Evolutionary conservation across 2,797 vertebrate genomes (phyloP), one percentile per base, ranked within the genome.

Genomic region (Simalia tracyae): DNA sequence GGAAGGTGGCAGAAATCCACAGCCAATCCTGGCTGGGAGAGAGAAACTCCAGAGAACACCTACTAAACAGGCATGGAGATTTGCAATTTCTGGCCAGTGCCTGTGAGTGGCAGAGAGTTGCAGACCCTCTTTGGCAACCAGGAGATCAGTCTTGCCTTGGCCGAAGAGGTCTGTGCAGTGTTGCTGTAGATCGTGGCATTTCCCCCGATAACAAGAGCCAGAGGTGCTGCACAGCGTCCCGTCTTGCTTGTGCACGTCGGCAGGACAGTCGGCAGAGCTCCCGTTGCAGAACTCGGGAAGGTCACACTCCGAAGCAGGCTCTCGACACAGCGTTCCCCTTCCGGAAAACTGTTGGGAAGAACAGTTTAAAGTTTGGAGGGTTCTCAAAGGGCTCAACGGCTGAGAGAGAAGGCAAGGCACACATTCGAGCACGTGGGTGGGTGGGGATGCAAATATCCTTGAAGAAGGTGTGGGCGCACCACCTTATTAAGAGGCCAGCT

Each of bases 221-320:
- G 11, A 22, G 4, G 26, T 36, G 57, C 91, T 64, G 54, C 96
- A 96, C 7, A 95, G 92, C 56, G 42, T 85, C 28, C 95, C 94
- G 0, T 97, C 93, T 64, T 97, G 96, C 56, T 96, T 94, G 9
- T 94, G 91, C 0, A 54, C n/a, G 8, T 97, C 96, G 46, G 93
- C 91, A 9, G 96, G 96, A 28, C 96, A 97, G 9, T 93, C 84
- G 59, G 94, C 90, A 4, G 93, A 96, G 19, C 91, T 93, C 56
- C 96, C 96, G 28, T 95, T 94, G 90, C 96, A 96, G 91, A 95
- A 96, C 42, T 97, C 96, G n/a, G 96, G 95, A 89, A 97, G 96
- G 90, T 97, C 96, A 92, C 96, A 97, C 88, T 96, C 95, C 64
- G 90, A 91, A 50, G 72, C 68, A 26, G 94, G 86, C 81, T 90